Percentiles rank a stretch among this genome's conserved stretches.
These are phyloP conservation scores for Rallus limicola DNA, from an alignment of 2,113 vertebrate species.

Conservation along the genomic window DNA sequence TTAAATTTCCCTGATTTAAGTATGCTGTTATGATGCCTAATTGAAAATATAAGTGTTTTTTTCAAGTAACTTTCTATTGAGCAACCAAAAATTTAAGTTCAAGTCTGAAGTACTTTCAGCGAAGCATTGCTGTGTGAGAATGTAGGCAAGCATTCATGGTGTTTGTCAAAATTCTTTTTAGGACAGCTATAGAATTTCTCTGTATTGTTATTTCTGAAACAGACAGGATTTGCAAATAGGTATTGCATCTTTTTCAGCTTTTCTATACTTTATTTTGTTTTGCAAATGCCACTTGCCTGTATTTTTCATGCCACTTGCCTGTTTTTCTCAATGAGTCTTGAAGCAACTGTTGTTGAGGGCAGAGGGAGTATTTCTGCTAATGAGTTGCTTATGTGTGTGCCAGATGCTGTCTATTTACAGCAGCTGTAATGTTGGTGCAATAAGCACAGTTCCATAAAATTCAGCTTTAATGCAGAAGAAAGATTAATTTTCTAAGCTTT, in stretches of 20 bases:
- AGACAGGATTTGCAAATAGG: background rate
- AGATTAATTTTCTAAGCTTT: conserved; percentile 47
- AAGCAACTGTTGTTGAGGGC: background rate
- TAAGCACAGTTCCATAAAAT: conserved; percentile 41
- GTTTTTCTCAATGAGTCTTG: background rate
- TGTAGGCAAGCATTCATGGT: background rate
- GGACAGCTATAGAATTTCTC: background rate
- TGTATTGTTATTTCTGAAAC: background rate
- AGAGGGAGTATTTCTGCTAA: conserved; percentile 16
- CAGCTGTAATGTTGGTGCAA: conserved; percentile 46
- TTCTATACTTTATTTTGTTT: background rate
- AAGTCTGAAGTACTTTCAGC: background rate
- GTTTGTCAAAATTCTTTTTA: background rate
- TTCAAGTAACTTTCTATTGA: background rate
- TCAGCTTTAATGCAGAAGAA: conserved; percentile 9
- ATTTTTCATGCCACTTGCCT: background rate
- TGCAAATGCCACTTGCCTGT: background rate
- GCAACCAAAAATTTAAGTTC: background rate
- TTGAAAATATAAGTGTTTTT: background rate
- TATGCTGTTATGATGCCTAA: background rate
- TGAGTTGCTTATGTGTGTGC: conserved; percentile 1
- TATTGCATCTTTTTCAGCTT: background rate
- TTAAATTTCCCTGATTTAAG: background rate
- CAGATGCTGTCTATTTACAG: conserved; percentile 61
- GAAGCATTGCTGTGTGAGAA: background rate